These are phyloP conservation scores for Pleuronectes platessa DNA, from an alignment of 2,113 vertebrate species.

Conservation along the genomic window DNA sequence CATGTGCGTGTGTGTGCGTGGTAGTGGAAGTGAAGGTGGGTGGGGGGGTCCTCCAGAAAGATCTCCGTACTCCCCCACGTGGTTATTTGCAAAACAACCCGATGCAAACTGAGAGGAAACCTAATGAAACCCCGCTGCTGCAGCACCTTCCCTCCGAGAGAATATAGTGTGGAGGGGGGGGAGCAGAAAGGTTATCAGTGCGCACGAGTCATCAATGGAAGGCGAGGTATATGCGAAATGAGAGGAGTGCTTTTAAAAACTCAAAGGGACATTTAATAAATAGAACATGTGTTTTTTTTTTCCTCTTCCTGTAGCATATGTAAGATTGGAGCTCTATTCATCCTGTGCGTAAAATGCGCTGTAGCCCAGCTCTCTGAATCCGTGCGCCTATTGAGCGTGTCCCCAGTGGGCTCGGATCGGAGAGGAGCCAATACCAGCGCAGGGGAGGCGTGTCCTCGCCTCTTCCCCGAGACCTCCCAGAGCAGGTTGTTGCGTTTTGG, in stretches of 20 bases:
- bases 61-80: constrained; percentile 87
- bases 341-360: constrained; percentile 69
- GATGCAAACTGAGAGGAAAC: constrained; percentile 78
- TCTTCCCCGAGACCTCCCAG: constrained; percentile 83
- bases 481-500: constrained; percentile 84
- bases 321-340: constrained; percentile 58
- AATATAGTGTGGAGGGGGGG: constrained; percentile 16
- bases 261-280: constrained; percentile 66
- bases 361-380: constrained; percentile 45
- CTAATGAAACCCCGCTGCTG: constrained; percentile 73
- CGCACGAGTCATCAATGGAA: constrained; percentile 34
- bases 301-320: constrained; percentile 47
- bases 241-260: constrained; percentile 40
- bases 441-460: constrained; percentile 84
- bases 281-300: constrained; percentile 63
- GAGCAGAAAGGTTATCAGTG: constrained; percentile 35
- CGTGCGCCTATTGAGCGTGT: constrained; percentile 72
- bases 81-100: constrained; percentile 84
- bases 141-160: constrained; percentile 51
- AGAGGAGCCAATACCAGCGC: constrained; percentile 83
- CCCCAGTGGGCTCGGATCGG: constrained; percentile 77
- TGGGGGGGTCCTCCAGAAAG: constrained; percentile 66
- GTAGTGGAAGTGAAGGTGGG: no score
- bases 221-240: constrained; percentile 4
- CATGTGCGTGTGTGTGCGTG: constrained; percentile 13